phyloP scores from a whole-genome alignment of 2,113 vertebrate genomes.

The Thamnophis sirtalis region DNA sequence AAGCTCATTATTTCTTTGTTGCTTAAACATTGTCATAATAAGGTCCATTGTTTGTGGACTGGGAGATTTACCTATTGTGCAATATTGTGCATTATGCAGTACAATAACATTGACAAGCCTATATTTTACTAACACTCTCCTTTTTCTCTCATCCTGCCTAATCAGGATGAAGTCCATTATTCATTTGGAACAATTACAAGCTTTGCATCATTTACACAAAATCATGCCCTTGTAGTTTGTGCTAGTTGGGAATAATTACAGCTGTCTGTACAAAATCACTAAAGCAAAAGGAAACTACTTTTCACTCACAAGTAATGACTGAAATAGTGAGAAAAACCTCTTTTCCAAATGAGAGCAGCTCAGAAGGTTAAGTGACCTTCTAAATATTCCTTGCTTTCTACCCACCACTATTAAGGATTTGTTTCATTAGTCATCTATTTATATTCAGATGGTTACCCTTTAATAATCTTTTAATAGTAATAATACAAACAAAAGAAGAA shows the following conservation, averaged over 20 bases:
- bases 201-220: neutral
- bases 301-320: neutral
- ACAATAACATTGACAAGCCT: neutral
- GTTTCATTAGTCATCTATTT: neutral
- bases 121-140: neutral
- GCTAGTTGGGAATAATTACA: conserved; percentile 18
- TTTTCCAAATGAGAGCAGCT: neutral
- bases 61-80: neutral
- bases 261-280: conserved; percentile 12
- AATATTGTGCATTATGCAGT: neutral
- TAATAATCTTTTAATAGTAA: neutral
- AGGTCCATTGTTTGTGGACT: neutral
- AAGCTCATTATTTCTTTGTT: neutral
- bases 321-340: neutral
- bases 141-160: neutral
- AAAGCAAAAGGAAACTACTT: neutral
- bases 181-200: conserved; percentile 4
- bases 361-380: neutral
- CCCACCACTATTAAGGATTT: neutral
- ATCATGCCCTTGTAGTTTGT: neutral
- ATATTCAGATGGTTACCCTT: neutral
- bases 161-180: neutral
- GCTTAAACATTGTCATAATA: neutral
- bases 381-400: neutral
- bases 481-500: neutral